Evolutionary conservation across 2,888 invertebrate species (phyloP), one percentile per base, ranked within the genome.

Genomic region (Oxytorus armatus): DNA sequence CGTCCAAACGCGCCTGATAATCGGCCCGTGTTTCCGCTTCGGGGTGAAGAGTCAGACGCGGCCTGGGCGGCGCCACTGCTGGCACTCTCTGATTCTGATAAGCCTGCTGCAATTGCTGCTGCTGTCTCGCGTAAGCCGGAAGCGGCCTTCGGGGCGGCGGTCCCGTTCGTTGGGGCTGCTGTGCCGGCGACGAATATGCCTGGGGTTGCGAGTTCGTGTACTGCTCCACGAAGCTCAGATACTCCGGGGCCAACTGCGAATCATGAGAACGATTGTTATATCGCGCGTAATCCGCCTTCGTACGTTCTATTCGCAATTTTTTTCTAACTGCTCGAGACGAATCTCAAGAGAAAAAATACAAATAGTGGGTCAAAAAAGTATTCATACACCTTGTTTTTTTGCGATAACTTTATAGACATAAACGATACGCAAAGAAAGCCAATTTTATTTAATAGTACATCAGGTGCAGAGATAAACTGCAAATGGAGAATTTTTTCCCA

Each of bases 11-110:
- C 10, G 88, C 88, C 61, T 90, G 89, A 21, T 86, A 65, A 51
- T 90, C 86, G 1, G 90, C 89, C 2, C 82, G 82, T 16, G 79
- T 83, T 69, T 91, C 89, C 0, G 88, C 88, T 47, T 88, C 89
- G 0, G 90, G 84, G 68, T 89, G 89, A 2, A 88, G 83, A 1
- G 88, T 85, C 47, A 87, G 42, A 29, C 89, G 87, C 5, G 89
- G 90, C 65, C 91, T 84, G 0, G 90, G 88, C 11, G 89, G 89
- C 0, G 85, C 87, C 8, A 91, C 87, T 0, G 87, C 78, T 18
- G 91, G 91, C 3, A 90, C 90, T 57, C 91, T 84, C 49, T 85
- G 90, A 65, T 89, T 89, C 55, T 91, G 89, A 65, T 91, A 91
- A 14, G 90, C 88, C 75, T 90, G 88, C 53, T 91, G 91, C 59